A percentile compares a stretch with the other conserved stretches of the same genome.
phyloP scores from a whole-genome alignment of 2,797 vertebrate species.

The Hirundo rustica region DNA sequence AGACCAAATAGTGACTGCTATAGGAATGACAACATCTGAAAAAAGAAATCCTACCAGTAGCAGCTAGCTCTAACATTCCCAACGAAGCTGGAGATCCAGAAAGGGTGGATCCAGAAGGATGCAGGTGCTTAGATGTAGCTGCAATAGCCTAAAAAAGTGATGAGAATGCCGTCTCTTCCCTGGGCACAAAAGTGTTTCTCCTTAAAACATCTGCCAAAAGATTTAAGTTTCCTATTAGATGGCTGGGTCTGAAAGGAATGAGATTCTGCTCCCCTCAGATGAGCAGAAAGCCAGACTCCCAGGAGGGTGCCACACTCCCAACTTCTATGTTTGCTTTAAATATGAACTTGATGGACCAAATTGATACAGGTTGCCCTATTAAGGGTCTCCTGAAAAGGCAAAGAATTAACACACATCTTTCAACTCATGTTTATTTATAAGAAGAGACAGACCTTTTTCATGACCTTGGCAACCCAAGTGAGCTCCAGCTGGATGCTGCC shows the following conservation, averaged over 20 bases:
- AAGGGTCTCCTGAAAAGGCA: not conserved
- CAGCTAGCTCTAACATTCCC: not conserved
- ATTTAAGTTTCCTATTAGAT: not conserved
- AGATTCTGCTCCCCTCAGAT: not conserved
- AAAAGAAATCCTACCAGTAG: not conserved
- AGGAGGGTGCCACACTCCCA: not conserved
- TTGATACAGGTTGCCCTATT: not conserved
- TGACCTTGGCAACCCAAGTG: not conserved
- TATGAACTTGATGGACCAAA: not conserved
- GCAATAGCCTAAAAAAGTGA: not conserved
- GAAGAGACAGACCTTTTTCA: not conserved
- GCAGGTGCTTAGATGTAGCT: not conserved
- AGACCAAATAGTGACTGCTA: not conserved
- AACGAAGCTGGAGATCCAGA: not conserved
- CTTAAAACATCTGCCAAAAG: slow-evolving; percentile 6
- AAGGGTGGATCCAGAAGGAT: not conserved
- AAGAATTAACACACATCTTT: not conserved
- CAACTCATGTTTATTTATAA: not conserved
- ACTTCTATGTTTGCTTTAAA: not conserved
- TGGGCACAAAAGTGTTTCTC: not conserved
- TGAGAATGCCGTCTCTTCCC: not conserved
- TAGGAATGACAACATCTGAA: not conserved
- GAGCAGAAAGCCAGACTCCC: not conserved
- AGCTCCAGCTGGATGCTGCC: not conserved
- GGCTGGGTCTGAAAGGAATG: not conserved